These are phyloP conservation scores for Aspidapion aeneum DNA, from an alignment of 2,888 invertebrate species.

Conservation along the genomic window DNA sequence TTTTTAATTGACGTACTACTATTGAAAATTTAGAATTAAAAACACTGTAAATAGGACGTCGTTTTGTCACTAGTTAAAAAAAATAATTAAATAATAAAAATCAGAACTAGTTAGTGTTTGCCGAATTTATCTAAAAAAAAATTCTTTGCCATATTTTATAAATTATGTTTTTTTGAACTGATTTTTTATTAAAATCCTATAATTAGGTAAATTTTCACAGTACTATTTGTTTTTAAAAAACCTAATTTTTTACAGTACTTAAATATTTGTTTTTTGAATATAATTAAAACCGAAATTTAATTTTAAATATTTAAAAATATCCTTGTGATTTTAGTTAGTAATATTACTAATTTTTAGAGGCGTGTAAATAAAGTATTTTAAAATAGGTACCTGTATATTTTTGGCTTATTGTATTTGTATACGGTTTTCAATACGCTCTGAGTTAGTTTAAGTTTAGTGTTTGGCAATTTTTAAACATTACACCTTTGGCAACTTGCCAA, in stretches of 20 bases:
- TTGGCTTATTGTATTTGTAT: conserved; percentile 46
- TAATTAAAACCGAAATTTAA: too few species aligned
- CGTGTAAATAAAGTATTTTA: not conserved
- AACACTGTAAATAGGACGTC: conserved; percentile 48
- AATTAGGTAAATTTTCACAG: too few species aligned
- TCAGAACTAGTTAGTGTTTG: conserved; percentile 47
- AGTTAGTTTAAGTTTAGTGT: conserved; percentile 32
- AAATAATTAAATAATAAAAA: not conserved
- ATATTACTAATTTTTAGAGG: not conserved
- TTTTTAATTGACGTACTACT: not conserved
- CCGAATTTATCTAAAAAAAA: conserved; percentile 44
- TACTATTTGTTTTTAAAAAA: too few species aligned
- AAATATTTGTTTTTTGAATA: too few species aligned
- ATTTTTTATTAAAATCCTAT: too few species aligned
- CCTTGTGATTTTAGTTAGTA: conserved; percentile 29
- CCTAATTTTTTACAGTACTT: too few species aligned
- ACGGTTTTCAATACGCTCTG: conserved; percentile 34
- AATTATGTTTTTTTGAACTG: conserved; percentile 32
- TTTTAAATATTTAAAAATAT: too few species aligned
- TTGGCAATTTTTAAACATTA: conserved; percentile 20
- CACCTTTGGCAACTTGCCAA: conserved; percentile 42
- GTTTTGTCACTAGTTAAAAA: conserved; percentile 42
- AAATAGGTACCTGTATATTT: conserved; percentile 48
- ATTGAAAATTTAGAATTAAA: not conserved
- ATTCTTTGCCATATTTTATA: conserved; percentile 39